These are phyloP conservation scores for Sebastes minor DNA, from an alignment of 2,797 vertebrate species.

Conservation along the genomic window DNA sequence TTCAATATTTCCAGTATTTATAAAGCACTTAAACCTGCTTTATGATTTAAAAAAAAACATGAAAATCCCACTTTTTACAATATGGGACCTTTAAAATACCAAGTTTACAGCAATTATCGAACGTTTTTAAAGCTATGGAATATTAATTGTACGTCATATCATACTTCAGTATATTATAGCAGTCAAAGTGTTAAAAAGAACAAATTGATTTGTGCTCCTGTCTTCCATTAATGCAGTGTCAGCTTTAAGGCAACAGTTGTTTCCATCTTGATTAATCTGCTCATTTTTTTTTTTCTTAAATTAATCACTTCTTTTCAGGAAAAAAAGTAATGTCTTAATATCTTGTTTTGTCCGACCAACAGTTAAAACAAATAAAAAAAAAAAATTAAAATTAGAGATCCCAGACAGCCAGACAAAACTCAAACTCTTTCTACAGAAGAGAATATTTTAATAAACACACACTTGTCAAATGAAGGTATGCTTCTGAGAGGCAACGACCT, in stretches of 20 bases:
- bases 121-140: neutral
- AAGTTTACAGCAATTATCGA: neutral
- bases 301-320: neutral
- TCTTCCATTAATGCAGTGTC: neutral
- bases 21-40: too few relatives aligned
- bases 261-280: neutral
- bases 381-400: neutral
- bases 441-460: conserved; percentile 74
- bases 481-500: conserved; percentile 30
- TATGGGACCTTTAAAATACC: neutral
- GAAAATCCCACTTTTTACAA: neutral
- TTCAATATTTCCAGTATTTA: too few relatives aligned
- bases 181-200: neutral
- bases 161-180: neutral
- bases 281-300: neutral
- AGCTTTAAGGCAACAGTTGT: neutral
- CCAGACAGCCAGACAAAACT: neutral
- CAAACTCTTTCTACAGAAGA: conserved; percentile 60
- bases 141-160: neutral
- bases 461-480: conserved; percentile 54
- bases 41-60: too few relatives aligned
- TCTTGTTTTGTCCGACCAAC: neutral
- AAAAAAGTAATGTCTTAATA: neutral
- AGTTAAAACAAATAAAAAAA: neutral
- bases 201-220: neutral